These are phyloP conservation scores for Corythornis vintsioides DNA, from an alignment of 2,113 vertebrate genomes.

Conservation along the genomic window DNA sequence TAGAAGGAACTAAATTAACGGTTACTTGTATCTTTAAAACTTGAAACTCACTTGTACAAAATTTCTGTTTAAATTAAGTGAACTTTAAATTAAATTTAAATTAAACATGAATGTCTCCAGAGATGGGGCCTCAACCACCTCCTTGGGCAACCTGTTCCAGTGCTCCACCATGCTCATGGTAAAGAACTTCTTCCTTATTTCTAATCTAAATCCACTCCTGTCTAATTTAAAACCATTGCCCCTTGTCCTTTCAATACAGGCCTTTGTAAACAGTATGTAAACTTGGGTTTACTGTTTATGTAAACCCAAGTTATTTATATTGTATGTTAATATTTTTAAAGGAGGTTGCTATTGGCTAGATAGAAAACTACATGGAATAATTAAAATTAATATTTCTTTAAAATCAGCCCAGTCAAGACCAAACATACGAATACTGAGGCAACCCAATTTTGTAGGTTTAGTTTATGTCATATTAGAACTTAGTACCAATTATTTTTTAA, in stretches of 20 bases:
- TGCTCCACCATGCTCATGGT: too few relatives aligned
- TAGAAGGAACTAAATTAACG: not conserved
- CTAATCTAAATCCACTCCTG: too few relatives aligned
- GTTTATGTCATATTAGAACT: not conserved
- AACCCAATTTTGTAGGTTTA: not conserved
- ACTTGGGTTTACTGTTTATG: not conserved
- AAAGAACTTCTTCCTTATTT: too few relatives aligned
- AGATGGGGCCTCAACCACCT: too few relatives aligned
- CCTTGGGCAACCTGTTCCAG: too few relatives aligned
- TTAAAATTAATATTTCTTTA: not conserved
- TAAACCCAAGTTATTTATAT: not conserved
- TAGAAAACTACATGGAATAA: not conserved
- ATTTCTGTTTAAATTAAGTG: not conserved
- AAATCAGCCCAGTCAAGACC: not conserved
- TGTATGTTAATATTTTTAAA: not conserved
- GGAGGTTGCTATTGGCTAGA: not conserved
- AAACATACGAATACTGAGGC: not conserved
- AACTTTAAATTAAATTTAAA: not conserved
- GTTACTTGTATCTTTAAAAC: not conserved
- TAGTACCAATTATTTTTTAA: not conserved
- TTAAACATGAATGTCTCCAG: too few relatives aligned
- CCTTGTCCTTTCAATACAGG: too few relatives aligned
- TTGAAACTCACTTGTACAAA: not conserved
- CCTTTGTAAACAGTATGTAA: too few relatives aligned
- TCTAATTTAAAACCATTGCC: too few relatives aligned